Percentiles rank a stretch among this genome's conserved stretches.
Evolutionary conservation across 2,113 vertebrate genomes (phyloP).

Genomic region (Saguinus midas): DNA sequence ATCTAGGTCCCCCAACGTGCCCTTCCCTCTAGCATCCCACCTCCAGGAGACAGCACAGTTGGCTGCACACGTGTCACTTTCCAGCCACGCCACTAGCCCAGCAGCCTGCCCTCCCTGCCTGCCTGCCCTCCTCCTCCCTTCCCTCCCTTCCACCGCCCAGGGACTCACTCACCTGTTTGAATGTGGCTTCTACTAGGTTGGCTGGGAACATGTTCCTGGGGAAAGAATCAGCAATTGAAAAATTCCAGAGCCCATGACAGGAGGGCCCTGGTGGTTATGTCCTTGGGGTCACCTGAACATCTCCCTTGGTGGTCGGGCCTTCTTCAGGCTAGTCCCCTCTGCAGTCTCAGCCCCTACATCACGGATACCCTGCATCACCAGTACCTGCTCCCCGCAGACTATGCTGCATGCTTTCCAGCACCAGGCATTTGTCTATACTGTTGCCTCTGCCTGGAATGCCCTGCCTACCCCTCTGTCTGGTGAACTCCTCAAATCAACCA

Average conservation of each 20-base stretch:
- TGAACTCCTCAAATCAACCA: not conserved
- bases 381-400: not conserved
- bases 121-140: not conserved
- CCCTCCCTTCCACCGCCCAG: not conserved
- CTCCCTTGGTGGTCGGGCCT: not conserved
- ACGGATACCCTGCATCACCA: too few relatives aligned
- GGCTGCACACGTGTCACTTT: not conserved
- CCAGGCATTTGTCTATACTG: not conserved
- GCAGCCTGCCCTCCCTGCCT: not conserved
- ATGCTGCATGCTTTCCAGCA: fast-evolving
- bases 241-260: not conserved
- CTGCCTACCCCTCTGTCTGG: not conserved
- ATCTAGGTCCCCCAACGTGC: fast-evolving
- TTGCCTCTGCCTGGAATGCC: not conserved
- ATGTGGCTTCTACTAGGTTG: constrained; percentile 97
- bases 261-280: not conserved
- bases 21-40: not conserved
- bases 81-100: too few relatives aligned
- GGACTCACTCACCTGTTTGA: constrained; percentile 93
- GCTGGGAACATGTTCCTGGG: constrained; percentile 98
- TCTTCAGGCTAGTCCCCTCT: fast-evolving
- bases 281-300: not conserved
- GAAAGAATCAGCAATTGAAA: constrained; percentile 73
- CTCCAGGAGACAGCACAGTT: not conserved
- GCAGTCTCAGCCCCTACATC: not conserved